phyloP scores from a whole-genome alignment of 1,140 invertebrate species.

The Hylaeus volcanicus region DNA sequence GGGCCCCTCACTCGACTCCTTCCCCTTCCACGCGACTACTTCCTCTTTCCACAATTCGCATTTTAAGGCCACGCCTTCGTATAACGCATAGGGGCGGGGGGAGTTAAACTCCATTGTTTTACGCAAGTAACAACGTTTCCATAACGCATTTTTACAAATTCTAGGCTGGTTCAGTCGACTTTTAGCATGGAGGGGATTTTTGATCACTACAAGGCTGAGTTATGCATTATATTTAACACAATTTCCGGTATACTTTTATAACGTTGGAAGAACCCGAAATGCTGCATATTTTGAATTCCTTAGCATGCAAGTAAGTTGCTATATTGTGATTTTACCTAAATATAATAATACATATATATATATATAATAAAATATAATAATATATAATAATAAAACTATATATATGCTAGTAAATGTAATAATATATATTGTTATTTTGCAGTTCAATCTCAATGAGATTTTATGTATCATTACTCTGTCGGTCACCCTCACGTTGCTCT shows the following conservation, averaged over 20 bases:
- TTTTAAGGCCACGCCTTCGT: no score
- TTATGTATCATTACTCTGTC: slow-evolving; percentile 82
- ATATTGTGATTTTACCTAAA: background rate
- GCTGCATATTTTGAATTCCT: slow-evolving; percentile 82
- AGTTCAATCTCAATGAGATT: slow-evolving; percentile 83
- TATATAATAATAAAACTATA: background rate
- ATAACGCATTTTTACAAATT: slow-evolving; percentile 25
- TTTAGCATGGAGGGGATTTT: slow-evolving; percentile 83
- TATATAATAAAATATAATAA: no score
- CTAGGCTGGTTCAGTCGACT: slow-evolving; percentile 80
- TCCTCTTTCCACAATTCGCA: no score
- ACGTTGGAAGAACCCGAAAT: slow-evolving; percentile 82
- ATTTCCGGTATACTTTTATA: slow-evolving; percentile 86
- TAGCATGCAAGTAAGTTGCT: slow-evolving; percentile 78
- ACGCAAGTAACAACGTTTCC: background rate
- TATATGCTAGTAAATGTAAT: background rate
- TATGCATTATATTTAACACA: slow-evolving; percentile 86
- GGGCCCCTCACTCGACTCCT: no score
- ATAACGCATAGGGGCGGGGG: no score
- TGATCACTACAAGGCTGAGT: slow-evolving; percentile 83
- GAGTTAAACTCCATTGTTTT: no score
- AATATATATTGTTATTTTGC: slow-evolving; percentile 60
- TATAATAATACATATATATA: slow-evolving; percentile 3
- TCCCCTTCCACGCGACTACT: no score
- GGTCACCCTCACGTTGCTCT: slow-evolving; percentile 83